Base-by-base conservation (phyloP, 2,888 invertebrate species). In the Steinernema hermaphroditum region DNA sequence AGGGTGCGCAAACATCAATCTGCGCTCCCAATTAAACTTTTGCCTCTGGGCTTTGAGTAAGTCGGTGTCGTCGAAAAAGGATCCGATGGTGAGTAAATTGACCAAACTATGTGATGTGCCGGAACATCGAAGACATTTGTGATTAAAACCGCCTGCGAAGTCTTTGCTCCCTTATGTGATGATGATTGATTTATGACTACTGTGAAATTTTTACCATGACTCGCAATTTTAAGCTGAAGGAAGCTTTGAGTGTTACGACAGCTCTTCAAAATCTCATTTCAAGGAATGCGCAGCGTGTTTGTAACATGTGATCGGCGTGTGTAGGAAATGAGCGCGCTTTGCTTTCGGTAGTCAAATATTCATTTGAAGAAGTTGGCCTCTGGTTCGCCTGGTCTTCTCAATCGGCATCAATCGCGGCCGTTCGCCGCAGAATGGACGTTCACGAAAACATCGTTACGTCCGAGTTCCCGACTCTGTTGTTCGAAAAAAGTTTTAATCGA, bases 1-100 rank as follows among this genome's bases (percentile, higher is more conserved):
- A 62, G 29, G 16, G 62, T 29, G 62, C 62, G 62, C 62, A 32
- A 62, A 62, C 62, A 62, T 62, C 62, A 62, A 62, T 62, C 62
- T 62, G 32, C 32, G 62, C 32, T 62, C 29, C 62, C 62, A 62
- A 62, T 62, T 62, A 62, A 62, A 62, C 62, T 62, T 62, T 62
- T 29, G 62, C 62, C 29, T 29, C 29, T 62, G 62, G 29, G 32
- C 62, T 62, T 62, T 16, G 32, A 62, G 62, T 62, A 62, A 62
- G 62, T 62, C 62, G 62, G 6, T 34, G 27, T 29, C 62, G 62
- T 62, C 27, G 50, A 62, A 34, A 32, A 27, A 19, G 16, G 62
- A 32, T 32, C 32, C 62, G 29, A 2, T 8, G 29, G 27, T 16
- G n/a, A n/a, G 62, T 62, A 62, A 62, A 62, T 62, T 32, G 29